Base-by-base conservation (phyloP, 1,140 invertebrate species). In the Lepidurus packardi region DNA sequence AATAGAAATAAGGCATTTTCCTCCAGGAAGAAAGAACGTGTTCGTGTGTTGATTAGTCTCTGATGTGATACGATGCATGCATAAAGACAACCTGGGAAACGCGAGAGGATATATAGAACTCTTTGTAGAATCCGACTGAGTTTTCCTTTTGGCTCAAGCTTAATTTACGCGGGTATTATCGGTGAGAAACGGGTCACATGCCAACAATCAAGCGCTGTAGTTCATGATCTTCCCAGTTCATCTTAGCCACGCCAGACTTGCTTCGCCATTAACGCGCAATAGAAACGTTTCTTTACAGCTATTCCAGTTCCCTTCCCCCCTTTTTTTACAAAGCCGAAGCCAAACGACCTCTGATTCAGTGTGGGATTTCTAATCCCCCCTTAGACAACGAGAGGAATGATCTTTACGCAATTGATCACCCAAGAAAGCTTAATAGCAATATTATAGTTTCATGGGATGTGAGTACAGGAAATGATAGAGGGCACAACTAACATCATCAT, bases 111-210 rank as follows among this genome's bases (percentile, higher is more conserved):
- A 16, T 21, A 65, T n/a, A 65, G 53, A 65, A 65, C 6, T 13
- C 21, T 21, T 65, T 8, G 16, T 65, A n/a, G 16, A 65, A 9
- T 65, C 53, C 53, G 53, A 65, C 21, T 21, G 16, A n/a, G 53
- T 65, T 34, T 34, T 34, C 34, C 34, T 34, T 34, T 34, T 34
- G 34, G 34, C 34, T 2, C 34, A 34, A 34, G 34, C 53, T 65
- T 65, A 65, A 65, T 65, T 21, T 65, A 65, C 53, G 53, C 21
- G 53, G 53, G n/a, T n/a, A n/a, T 65, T 65, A 65, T 65, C 53
- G 53, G 53, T 65, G 53, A 65, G 53, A 65, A 65, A 65, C 53
- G 53, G 53, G 53, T 65, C 53, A 65, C 53, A 65, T 65, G 53
- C 53, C 53, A 65, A 65, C 53, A 65, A 65, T 65, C 53, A 13